phyloP scores from a whole-genome alignment of 2,797 vertebrate genomes.

The Sebastes cheni region DNA sequence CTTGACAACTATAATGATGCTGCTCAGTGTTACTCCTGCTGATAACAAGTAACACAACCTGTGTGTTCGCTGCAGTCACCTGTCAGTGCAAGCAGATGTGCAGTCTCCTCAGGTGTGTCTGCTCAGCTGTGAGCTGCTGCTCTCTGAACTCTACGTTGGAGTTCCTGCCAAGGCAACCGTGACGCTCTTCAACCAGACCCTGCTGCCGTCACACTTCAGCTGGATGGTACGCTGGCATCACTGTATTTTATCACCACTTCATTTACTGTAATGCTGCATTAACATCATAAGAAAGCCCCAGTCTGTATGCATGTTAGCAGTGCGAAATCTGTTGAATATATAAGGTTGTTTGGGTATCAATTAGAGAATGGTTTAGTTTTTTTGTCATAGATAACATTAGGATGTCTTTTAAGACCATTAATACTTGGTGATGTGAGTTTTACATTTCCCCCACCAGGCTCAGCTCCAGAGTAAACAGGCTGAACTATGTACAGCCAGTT shows the following conservation, averaged over 20 bases:
- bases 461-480: slow-evolving; percentile 83
- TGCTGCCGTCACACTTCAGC: slow-evolving; percentile 85
- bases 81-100: slow-evolving; percentile 88
- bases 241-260: background rate
- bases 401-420: background rate
- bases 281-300: background rate
- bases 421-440: background rate
- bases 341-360: background rate
- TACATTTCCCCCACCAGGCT: slow-evolving; percentile 41
- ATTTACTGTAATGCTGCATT: background rate
- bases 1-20: background rate
- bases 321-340: background rate
- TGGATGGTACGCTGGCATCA: slow-evolving; percentile 77
- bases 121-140: slow-evolving; percentile 79
- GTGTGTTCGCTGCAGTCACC: slow-evolving; percentile 79
- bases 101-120: slow-evolving; percentile 88
- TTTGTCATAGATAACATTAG: background rate
- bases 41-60: background rate
- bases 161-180: slow-evolving; percentile 71
- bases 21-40: background rate
- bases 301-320: background rate
- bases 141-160: slow-evolving; percentile 86
- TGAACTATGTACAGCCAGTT: slow-evolving; percentile 70
- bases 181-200: slow-evolving; percentile 89
- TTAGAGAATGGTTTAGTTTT: background rate